These are phyloP conservation scores for Elymnias hypermnestra DNA, from an alignment of 1,140 invertebrate genomes.

Conservation along the genomic window DNA sequence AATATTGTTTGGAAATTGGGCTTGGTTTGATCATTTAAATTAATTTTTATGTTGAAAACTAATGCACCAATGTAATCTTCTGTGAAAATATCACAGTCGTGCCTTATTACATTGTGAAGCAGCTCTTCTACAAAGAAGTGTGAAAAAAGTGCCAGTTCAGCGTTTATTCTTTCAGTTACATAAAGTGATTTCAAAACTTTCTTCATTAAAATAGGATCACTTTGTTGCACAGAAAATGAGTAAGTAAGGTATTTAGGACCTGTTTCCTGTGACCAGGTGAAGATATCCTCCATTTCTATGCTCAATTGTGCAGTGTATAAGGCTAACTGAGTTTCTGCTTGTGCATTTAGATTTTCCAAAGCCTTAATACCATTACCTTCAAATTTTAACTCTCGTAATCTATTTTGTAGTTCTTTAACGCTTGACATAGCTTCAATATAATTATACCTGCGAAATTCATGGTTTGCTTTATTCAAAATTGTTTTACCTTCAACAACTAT, in stretches of 20 bases:
- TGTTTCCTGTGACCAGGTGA: slow-evolving; percentile 52
- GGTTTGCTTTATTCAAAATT: slow-evolving; percentile 43
- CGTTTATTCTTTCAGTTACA: slow-evolving; percentile 45
- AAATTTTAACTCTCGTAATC: slow-evolving; percentile 42
- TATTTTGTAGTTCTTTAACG: slow-evolving; percentile 40
- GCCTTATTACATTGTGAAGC: slow-evolving; percentile 50
- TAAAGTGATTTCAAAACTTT: slow-evolving; percentile 56
- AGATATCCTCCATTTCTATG: slow-evolving; percentile 61
- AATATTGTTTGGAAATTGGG: slow-evolving; percentile 64
- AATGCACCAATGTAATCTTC: slow-evolving; percentile 57
- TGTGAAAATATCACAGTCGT: slow-evolving; percentile 66
- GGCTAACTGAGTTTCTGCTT: slow-evolving; percentile 52
- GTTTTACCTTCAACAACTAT: slow-evolving; percentile 43
- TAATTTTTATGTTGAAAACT: slow-evolving; percentile 62
- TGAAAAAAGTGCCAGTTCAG: slow-evolving; percentile 52
- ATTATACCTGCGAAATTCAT: slow-evolving; percentile 51
- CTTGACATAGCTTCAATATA: slow-evolving; percentile 50
- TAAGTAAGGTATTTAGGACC: slow-evolving; percentile 46
- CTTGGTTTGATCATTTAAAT: slow-evolving; percentile 41
- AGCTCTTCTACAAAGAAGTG: slow-evolving; percentile 59
- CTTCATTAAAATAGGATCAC: slow-evolving; percentile 45
- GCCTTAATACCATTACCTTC: slow-evolving; percentile 45
- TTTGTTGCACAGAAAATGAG: slow-evolving; percentile 55
- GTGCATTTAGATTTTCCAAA: slow-evolving; percentile 36
- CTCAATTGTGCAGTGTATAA: slow-evolving; percentile 52